Conservation (phyloP, 92 coral and sea anemone species). For the Muricea muricata region DNA sequence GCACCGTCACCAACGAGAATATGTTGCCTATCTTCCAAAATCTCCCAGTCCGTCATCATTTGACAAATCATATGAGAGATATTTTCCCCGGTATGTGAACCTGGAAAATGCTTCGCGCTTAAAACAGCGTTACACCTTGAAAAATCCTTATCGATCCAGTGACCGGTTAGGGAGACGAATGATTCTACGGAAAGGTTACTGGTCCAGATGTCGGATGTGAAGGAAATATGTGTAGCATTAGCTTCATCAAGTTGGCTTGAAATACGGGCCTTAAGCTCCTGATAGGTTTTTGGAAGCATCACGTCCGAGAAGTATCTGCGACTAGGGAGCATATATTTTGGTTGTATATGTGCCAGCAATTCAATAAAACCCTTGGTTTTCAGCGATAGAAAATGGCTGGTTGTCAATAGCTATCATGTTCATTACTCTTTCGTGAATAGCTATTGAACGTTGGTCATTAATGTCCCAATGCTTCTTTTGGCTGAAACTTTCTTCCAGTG, state of each 20-base stretch:
- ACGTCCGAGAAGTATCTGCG: constrained; percentile 35
- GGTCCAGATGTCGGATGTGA: constrained; percentile 71
- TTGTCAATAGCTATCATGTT: constrained; percentile 33
- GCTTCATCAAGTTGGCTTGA: constrained; percentile 20
- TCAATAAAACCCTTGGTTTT: constrained; percentile 22
- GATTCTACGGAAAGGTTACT: constrained; percentile 14
- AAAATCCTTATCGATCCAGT: constrained; percentile 39
- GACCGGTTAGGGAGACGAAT: constrained; percentile 24
- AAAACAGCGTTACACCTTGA: constrained; percentile 9
- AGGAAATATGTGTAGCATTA: constrained; percentile 53
- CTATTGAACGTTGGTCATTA: neutral
- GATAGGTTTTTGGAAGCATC: constrained; percentile 11
- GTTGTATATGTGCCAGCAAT: constrained; percentile 23
- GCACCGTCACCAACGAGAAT: constrained; percentile 37
- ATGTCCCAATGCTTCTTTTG: constrained; percentile 20
- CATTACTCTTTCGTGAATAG: constrained; percentile 23
- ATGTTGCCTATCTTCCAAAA: constrained; percentile 25
- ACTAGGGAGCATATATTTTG: constrained; percentile 35
- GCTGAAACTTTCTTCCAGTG: constrained; percentile 11
- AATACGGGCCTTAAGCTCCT: constrained; percentile 16
- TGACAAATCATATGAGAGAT: constrained; percentile 9
- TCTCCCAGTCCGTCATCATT: constrained; percentile 30
- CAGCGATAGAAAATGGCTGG: constrained; percentile 37
- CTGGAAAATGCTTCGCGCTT: constrained; percentile 39
- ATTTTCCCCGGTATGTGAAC: constrained; percentile 35